A percentile compares a stretch with the other conserved stretches of the same genome.
Evolutionary conservation across 2,888 invertebrate genomes (phyloP).

Genomic region (Scaeva pyrastri): DNA sequence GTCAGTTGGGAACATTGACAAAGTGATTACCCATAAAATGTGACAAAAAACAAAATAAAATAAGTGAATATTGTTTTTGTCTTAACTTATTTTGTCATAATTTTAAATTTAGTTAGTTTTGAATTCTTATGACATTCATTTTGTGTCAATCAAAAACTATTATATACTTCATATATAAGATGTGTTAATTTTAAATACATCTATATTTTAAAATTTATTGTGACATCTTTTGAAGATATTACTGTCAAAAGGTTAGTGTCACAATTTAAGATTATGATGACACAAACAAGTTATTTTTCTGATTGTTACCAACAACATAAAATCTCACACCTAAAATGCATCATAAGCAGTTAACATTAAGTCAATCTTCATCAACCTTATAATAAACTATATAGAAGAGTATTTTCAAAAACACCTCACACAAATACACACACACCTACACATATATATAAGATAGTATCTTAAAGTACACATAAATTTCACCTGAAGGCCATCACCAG

Average conservation of each 20-base stretch:
- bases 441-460: background rate
- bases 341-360: conserved; percentile 57
- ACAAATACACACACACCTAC: conserved; percentile 39
- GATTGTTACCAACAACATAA: background rate
- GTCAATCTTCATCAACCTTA: conserved; percentile 64
- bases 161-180: too few relatives aligned
- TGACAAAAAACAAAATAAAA: too few relatives aligned
- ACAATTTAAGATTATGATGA: background rate
- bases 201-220: background rate
- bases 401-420: conserved; percentile 26
- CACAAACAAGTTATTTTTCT: background rate
- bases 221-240: background rate
- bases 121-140: too few relatives aligned
- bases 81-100: too few relatives aligned
- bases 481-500: conserved; percentile 45
- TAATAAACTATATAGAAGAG: background rate
- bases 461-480: conserved; percentile 29
- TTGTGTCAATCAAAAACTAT: too few relatives aligned
- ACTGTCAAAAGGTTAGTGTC: background rate
- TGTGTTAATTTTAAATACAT: too few relatives aligned
- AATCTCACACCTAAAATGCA: conserved; percentile 40
- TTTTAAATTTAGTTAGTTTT: too few relatives aligned
- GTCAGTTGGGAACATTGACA: too few relatives aligned
- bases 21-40: too few relatives aligned
- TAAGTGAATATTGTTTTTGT: too few relatives aligned